These are phyloP conservation scores for Blennius ocellaris DNA, from an alignment of 2,113 vertebrate species.

Conservation along the genomic window DNA sequence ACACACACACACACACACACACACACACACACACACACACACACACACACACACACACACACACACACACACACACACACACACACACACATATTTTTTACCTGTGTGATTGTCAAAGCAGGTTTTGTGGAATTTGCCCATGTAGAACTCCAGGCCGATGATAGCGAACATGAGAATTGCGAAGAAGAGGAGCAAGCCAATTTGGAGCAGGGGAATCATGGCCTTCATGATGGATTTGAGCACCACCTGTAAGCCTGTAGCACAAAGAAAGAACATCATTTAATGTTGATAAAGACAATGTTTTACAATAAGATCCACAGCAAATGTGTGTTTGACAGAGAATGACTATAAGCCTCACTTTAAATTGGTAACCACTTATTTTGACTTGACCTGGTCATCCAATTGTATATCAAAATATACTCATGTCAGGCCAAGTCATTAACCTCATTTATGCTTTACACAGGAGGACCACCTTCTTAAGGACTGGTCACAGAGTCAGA, in stretches of 20 bases:
- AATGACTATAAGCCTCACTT: too few species aligned
- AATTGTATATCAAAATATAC: too few species aligned
- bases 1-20: not conserved
- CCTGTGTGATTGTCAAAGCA: conserved; percentile 92
- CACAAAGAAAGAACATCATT: conserved; percentile 20
- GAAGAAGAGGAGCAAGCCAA: conserved; percentile 94
- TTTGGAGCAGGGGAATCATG: conserved; percentile 96
- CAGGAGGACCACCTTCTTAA: too few species aligned
- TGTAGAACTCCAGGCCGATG: conserved; percentile 97
- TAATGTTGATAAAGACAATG: not conserved
- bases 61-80: not conserved
- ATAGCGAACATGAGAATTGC: conserved; percentile 98
- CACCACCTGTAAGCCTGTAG: conserved; percentile 94
- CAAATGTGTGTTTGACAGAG: too few species aligned
- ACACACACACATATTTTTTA: conserved; percentile 53
- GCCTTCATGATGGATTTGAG: conserved; percentile 98
- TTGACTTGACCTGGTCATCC: too few species aligned
- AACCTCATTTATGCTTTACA: too few species aligned
- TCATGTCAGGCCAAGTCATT: too few species aligned
- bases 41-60: not conserved
- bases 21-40: not conserved
- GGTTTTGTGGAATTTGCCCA: conserved; percentile 94
- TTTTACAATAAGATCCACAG: not conserved
- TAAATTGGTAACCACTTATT: too few species aligned
- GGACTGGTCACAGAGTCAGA: too few species aligned